A percentile compares a stretch with the other conserved stretches of the same genome.
Evolutionary conservation across 2,113 vertebrate genomes (phyloP).

Genomic region (Hystrix brachyura): DNA sequence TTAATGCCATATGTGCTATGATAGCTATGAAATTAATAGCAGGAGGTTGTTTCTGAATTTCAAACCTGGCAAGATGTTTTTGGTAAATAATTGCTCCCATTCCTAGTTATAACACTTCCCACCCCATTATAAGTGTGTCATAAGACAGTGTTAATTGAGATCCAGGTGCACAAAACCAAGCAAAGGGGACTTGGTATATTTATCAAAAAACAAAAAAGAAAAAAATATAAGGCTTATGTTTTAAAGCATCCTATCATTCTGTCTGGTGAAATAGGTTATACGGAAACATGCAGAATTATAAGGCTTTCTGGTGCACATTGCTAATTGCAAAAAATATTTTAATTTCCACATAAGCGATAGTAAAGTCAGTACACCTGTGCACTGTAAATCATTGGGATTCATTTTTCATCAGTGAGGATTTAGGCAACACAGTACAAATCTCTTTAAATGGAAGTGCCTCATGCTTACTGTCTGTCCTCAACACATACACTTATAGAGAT

Average conservation of each 20-base stretch:
- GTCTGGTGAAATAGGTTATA: background rate
- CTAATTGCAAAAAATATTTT: constrained; percentile 72
- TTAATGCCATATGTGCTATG: background rate
- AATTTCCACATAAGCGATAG: constrained; percentile 33
- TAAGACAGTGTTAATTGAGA: constrained; percentile 59
- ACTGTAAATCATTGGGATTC: constrained; percentile 56
- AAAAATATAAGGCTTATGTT: constrained; percentile 36
- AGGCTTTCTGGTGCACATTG: background rate
- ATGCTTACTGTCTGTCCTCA: background rate
- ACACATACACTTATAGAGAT: background rate
- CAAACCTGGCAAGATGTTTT: background rate
- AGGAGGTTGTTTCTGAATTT: background rate
- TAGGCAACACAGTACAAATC: constrained; percentile 33
- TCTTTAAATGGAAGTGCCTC: background rate
- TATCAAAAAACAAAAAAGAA: constrained; percentile 23
- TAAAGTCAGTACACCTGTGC: background rate
- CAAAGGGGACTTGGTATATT: constrained; percentile 44
- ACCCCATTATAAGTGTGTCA: background rate
- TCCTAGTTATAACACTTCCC: background rate
- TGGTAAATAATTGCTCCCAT: constrained; percentile 41
- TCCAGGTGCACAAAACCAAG: constrained; percentile 44
- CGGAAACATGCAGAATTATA: constrained; percentile 29
- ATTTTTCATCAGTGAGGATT: constrained; percentile 73
- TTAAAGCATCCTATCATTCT: constrained; percentile 11
- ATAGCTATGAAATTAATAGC: background rate